A percentile compares a stretch with the other conserved stretches of the same genome.
Evolutionary conservation across 2,797 vertebrate genomes (phyloP).

Genomic region (Betta splendens): DNA sequence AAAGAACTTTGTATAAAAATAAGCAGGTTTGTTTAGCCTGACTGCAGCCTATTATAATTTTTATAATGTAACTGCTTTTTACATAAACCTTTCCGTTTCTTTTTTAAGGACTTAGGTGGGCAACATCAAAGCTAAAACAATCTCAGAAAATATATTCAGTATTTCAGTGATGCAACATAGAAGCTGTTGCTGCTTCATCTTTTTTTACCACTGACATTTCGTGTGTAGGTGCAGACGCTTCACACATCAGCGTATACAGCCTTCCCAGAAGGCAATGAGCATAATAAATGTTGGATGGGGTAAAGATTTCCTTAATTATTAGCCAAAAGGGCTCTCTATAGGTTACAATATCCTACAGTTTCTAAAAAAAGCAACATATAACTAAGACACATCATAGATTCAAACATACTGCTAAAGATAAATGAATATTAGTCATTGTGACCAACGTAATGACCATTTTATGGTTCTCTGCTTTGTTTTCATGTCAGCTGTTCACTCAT

Average conservation of each 20-base stretch:
- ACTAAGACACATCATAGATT: slow-evolving; percentile 40
- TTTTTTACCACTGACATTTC: slow-evolving; percentile 64
- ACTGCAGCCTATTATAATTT: slow-evolving; percentile 48
- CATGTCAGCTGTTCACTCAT: slow-evolving; percentile 15
- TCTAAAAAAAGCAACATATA: slow-evolving; percentile 45
- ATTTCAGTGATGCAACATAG: slow-evolving; percentile 69
- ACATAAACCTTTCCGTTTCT: slow-evolving; percentile 48
- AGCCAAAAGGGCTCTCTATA: slow-evolving; percentile 43
- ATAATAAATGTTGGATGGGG: slow-evolving; percentile 49
- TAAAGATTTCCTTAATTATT: slow-evolving; percentile 53
- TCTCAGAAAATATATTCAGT: slow-evolving; percentile 58
- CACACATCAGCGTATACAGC: slow-evolving; percentile 59
- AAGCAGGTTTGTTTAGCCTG: slow-evolving; percentile 71
- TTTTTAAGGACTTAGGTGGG: slow-evolving; percentile 64
- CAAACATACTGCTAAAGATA: slow-evolving; percentile 39
- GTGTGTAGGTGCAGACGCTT: slow-evolving; percentile 68
- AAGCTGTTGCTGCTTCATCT: slow-evolving; percentile 74
- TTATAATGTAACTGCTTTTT: slow-evolving; percentile 49
- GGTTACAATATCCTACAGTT: slow-evolving; percentile 47
- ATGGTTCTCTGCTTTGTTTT: slow-evolving; percentile 58
- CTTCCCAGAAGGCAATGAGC: slow-evolving; percentile 79
- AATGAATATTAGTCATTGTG: slow-evolving; percentile 70
- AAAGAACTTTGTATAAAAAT: slow-evolving; percentile 81
- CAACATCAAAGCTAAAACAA: slow-evolving; percentile 54
- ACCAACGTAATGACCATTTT: slow-evolving; percentile 64